These are phyloP conservation scores for Excalfactoria chinensis DNA, from an alignment of 2,113 vertebrate genomes.

Conservation along the genomic window DNA sequence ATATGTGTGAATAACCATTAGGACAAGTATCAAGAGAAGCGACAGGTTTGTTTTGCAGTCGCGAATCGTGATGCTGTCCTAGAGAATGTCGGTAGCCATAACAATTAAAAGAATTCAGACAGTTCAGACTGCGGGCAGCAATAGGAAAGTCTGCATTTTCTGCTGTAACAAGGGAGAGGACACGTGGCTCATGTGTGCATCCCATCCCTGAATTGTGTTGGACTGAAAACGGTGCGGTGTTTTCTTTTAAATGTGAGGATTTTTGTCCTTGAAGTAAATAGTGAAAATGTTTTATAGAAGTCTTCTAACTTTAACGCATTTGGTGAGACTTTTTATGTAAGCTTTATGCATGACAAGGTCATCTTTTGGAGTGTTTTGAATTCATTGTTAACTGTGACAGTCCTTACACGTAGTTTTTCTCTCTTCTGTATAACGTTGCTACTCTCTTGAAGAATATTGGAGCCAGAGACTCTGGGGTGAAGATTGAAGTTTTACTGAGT, in stretches of 20 bases:
- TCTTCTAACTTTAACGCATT: background rate
- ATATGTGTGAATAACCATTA: background rate
- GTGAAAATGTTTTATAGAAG: background rate
- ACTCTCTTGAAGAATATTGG: background rate
- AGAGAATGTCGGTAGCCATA: background rate
- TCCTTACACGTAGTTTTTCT: background rate
- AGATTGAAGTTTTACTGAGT: background rate
- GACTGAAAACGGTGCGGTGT: background rate
- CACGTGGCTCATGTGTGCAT: background rate
- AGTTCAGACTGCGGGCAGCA: background rate
- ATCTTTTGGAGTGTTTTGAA: background rate
- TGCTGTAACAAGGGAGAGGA: background rate
- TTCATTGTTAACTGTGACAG: background rate
- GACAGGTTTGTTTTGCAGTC: background rate
- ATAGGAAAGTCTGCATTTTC: background rate
- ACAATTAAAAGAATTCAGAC: background rate
- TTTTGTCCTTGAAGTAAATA: background rate
- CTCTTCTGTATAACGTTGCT: background rate
- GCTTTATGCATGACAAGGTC: background rate
- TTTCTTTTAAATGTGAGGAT: background rate
- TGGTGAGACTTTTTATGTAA: background rate
- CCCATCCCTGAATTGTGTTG: background rate
- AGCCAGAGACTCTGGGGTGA: background rate
- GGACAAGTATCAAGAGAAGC: background rate
- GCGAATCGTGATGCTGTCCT: background rate